A percentile compares a stretch with the other conserved stretches of the same genome.
These are phyloP conservation scores for Sabellastarte sp. DNA, from an alignment of 2,888 invertebrate genomes.

Conservation along the genomic window DNA sequence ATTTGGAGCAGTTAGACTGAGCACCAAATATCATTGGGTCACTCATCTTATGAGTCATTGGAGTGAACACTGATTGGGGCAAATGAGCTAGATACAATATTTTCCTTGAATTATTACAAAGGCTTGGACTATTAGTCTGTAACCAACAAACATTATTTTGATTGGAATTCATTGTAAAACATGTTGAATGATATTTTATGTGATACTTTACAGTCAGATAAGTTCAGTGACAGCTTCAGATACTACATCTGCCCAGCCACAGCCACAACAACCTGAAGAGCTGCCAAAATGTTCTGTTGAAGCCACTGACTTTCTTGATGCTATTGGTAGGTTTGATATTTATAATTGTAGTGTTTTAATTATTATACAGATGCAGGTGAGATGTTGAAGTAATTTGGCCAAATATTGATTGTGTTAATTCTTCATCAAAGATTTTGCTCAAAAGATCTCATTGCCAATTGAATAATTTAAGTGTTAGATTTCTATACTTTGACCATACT, in stretches of 20 bases:
- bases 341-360: background rate
- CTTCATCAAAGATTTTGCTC: background rate
- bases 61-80: too few relatives aligned
- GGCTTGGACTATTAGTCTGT: too few relatives aligned
- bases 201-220: background rate
- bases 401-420: background rate
- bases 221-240: conserved; percentile 5
- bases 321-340: background rate
- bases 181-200: too few relatives aligned
- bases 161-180: too few relatives aligned
- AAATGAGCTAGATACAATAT: too few relatives aligned
- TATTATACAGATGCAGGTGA: background rate
- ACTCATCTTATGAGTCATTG: too few relatives aligned
- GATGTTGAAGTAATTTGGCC: background rate
- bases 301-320: background rate
- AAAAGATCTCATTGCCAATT: background rate
- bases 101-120: too few relatives aligned
- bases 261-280: background rate
- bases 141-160: too few relatives aligned
- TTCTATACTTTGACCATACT: too few relatives aligned
- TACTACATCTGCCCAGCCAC: background rate
- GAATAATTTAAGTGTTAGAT: background rate
- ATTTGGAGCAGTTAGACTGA: too few relatives aligned
- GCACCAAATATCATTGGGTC: too few relatives aligned
- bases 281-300: background rate